Conservation (phyloP, 2,888 invertebrate genomes). For the Neocrepidodera transversa region DNA sequence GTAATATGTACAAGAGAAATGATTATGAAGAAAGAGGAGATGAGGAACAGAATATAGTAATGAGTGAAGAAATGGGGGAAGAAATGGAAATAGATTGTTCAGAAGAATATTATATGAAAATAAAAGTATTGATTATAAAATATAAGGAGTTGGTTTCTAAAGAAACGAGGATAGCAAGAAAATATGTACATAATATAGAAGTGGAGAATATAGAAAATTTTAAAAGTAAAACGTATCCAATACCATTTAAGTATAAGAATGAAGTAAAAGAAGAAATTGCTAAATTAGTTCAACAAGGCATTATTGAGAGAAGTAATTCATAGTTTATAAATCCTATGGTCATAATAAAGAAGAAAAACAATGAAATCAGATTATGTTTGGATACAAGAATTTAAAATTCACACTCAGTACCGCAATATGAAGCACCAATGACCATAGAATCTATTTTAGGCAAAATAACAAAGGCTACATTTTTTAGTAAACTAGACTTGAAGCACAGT, state of each 20-base stretch:
- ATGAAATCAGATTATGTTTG: neutral
- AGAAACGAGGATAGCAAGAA: neutral
- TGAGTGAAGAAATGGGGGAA: neutral
- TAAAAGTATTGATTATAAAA: neutral
- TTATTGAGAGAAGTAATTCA: neutral
- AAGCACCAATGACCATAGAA: neutral
- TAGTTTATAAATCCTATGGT: slow-evolving; percentile 1
- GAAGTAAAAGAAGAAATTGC: neutral
- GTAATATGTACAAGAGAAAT: too few relatives aligned
- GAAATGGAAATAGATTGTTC: neutral
- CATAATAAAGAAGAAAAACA: neutral
- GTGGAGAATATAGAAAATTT: neutral
- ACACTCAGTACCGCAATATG: neutral
- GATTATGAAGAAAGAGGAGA: too few relatives aligned
- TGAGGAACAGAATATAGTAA: too few relatives aligned
- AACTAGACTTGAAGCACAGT: slow-evolving; percentile 10
- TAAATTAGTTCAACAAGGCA: neutral
- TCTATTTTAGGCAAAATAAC: neutral
- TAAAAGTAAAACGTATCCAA: neutral
- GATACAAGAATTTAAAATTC: neutral
- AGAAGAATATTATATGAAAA: neutral
- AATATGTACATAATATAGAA: neutral
- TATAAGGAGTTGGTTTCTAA: neutral
- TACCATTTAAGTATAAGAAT: neutral
- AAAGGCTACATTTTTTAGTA: neutral